These are phyloP conservation scores for Choloepus hoffmanni DNA, from an alignment of 2,113 vertebrate genomes.

Conservation along the genomic window DNA sequence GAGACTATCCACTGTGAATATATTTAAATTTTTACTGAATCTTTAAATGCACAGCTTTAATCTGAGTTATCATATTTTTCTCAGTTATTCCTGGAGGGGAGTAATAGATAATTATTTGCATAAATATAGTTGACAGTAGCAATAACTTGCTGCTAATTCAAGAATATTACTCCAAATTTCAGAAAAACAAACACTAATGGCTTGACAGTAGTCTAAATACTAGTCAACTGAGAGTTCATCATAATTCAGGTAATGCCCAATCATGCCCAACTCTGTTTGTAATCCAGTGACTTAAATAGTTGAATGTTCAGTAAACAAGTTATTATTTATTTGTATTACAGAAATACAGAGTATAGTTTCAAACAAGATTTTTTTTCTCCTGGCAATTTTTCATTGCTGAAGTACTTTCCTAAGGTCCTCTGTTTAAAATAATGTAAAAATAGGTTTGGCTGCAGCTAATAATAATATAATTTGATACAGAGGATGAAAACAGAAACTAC, in stretches of 20 bases:
- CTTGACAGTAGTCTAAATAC: background rate
- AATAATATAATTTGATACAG: background rate
- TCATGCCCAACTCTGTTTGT: background rate
- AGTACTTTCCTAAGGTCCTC: background rate
- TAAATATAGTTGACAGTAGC: background rate
- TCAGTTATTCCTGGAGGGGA: background rate
- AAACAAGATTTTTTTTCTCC: background rate
- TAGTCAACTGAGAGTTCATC: background rate
- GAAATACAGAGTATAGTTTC: constrained; percentile 1
- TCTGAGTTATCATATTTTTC: constrained; percentile 11
- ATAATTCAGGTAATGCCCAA: background rate
- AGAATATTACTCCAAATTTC: constrained; percentile 33
- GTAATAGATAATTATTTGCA: background rate
- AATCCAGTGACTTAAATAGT: background rate
- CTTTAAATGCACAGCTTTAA: constrained; percentile 1
- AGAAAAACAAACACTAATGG: constrained; percentile 12
- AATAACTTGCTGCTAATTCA: constrained; percentile 30
- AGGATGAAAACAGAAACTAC: background rate
- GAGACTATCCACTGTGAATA: background rate
- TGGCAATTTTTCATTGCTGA: background rate
- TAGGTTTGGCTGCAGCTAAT: background rate
- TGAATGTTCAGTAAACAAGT: background rate
- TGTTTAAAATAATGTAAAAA: background rate
- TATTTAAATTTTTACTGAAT: background rate
- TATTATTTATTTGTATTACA: background rate